Conservation (phyloP, 2,888 invertebrate species). For the Diplolepis rosae region DNA sequence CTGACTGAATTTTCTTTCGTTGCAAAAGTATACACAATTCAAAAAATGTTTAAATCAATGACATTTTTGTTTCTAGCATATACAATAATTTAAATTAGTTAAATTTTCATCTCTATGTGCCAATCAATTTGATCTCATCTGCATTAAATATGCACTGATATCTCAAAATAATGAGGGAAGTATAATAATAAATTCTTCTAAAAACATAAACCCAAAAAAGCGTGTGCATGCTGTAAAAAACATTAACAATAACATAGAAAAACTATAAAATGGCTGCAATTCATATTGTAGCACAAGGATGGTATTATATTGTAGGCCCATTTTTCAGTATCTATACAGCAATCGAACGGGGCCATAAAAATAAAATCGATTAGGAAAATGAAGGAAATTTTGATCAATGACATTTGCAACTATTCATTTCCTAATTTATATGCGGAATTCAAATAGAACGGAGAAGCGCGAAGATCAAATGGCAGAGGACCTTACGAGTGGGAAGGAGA, state of each 20-base stretch:
- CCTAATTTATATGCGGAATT: conserved; percentile 5
- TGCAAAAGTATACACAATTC: too few species aligned
- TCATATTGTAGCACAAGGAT: conserved; percentile 27
- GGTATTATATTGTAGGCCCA: conserved; percentile 30
- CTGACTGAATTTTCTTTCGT: not conserved
- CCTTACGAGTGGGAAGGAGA: conserved; percentile 6
- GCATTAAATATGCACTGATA: not conserved
- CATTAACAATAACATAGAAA: not conserved
- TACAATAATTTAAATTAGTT: too few species aligned
- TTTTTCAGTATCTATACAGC: conserved; percentile 21
- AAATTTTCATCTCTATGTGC: too few species aligned
- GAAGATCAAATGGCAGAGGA: conserved; percentile 25
- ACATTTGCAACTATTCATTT: not conserved
- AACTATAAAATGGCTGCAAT: conserved; percentile 23
- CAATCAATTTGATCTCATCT: too few species aligned
- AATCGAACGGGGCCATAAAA: conserved; percentile 21
- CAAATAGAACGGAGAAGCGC: conserved; percentile 13
- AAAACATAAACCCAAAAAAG: not conserved
- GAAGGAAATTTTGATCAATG: not conserved
- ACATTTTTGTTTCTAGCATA: too few species aligned
- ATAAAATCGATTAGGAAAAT: not conserved
- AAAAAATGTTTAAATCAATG: too few species aligned
- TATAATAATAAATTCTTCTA: not conserved
- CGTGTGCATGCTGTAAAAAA: not conserved
- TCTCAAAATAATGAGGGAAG: not conserved